Base-by-base conservation (phyloP, 2,113 vertebrate species). In the Thermophis baileyi region DNA sequence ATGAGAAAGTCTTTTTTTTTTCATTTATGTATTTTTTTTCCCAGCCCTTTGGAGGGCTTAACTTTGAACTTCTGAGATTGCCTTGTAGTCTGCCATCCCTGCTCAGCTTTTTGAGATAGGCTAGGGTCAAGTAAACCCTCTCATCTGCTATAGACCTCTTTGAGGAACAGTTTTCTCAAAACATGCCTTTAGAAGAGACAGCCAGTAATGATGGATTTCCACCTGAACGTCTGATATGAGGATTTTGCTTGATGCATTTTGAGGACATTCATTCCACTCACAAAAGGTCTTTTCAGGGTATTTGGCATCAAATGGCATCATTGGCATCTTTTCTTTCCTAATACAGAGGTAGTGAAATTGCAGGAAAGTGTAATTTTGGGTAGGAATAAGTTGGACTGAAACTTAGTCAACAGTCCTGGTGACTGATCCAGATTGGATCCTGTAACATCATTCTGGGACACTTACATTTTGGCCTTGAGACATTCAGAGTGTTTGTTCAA, bases 351-450 rank as follows among this genome's bases (percentile, higher is more conserved):
- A 4, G 60, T 63, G 60, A 63, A 63, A 63, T 12, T 63, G 10
- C 27, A 30, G 60, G 27, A 30, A 63, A 63, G 27, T 85, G 90
- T 27, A 81, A 90, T 92, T 86, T 27, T 9, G 92, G 94, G 92
- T 89, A 93, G 63, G 54, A 91, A 30, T 63, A 91, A 87, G 4
- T 57, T 94, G 90, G 95, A 25, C 14, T 85, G 90, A 92, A 88
- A 16, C 20, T 92, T 92, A 57, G 74, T 91, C 90, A 47, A 88
- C 51, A 53, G 55, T 54, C 53, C 53, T 54, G 53, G 53, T 20
- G 24, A 57, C 55, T 8, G 8, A 27, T 8, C 54, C 54, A 25
- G 6, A 55, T 3, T 25, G 54, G 22, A 53, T 54, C 53, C 53
- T 18, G 51, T 16, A 53, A 53, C 53, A 54, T 54, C 18, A 54